Base-by-base conservation (phyloP, 2,888 invertebrate species). In the Escarpia spicata region DNA sequence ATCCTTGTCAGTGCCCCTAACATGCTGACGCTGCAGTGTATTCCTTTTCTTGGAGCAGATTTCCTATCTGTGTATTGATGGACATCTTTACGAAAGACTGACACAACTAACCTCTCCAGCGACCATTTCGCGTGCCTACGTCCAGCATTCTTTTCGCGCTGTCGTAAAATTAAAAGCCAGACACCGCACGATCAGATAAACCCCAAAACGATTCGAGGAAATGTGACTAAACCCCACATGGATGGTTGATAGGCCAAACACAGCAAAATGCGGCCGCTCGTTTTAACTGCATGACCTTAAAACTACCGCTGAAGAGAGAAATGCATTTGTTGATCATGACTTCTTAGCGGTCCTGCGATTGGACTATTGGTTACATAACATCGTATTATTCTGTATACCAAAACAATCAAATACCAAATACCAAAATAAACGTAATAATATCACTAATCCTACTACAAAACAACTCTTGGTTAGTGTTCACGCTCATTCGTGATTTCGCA, bases 91-190 rank as follows among this genome's bases (percentile, higher is more conserved):
- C 26, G 75, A 75, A 52, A 75, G n/a, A 75, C 75, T 75, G 3
- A 52, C 19, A 6, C n/a, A 75, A 26, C n/a, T 75, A 75, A 19
- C 75, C 8, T 75, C 75, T 26, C n/a, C 75, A 75, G 26, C 75
- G n/a, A 26, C 75, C 75, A 75, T 75, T 75, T 75, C 75, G 75
- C 26, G 75, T 75, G 75, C 75, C 75, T 75, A 75, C 19, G 75
- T 75, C 19, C 75, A 75, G 75, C 75, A 75, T 26, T 75, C 15
- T 75, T 19, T 75, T 75, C 75, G 75, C n/a, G 75, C 75, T 75
- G 75, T 75, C 75, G 75, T 75, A 75, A 75, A 75, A 75, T 75
- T 75, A 75, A 75, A 75, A 75, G 75, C 75, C 75, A 75, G 75
- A 75, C 75, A 26, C 75, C 75, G n/a, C 75, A 26, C 75, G 75